Base-by-base conservation (phyloP, 2,797 vertebrate genomes). In the Spinus pinus region DNA sequence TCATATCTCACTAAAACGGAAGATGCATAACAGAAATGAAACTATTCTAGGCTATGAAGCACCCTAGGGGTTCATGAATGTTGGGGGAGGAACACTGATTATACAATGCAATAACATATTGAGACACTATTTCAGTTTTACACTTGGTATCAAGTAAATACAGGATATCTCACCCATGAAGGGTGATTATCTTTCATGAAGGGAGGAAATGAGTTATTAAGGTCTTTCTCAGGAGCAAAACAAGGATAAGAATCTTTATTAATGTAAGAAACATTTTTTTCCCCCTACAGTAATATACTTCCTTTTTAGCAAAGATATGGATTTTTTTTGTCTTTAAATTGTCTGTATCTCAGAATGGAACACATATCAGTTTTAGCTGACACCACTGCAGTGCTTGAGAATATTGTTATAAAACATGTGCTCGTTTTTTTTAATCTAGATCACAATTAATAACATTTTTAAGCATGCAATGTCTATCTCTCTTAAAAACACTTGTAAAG, bases 121-220 rank as follows among this genome's bases (percentile, higher is more conserved):
- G 97, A 97, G 97, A 97, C 97, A 96, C 96, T 98, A 96, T 97
- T 96, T 97, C 84, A 86, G 96, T 96, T 98, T 97, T 94, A 83
- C 96, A 87, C 96, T 94, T 94, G 65, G 95, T 96, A 94, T 95
- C 96, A 87, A 96, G 97, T 97, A 97, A 97, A 98, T 96, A 97
- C 86, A 95, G 96, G 97, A 95, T 96, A 96, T 95, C 95, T 98
- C 97, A 98, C 96, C 97, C 97, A 97, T 97, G 97, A 98, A 98
- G 97, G 97, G 96, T 97, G 97, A 98, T 98, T 97, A 96, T 96
- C 83, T 88, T 91, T 97, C 94, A 94, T 88, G 90, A 97, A 95
- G 94, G 94, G 95, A 97, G 94, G 96, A 96, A 96, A 94, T 95
- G 69, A 96, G 97, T 97, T 95, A 96, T 97, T 97, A 96, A 97